Evolutionary conservation across 2,113 vertebrate species (phyloP).

Genomic region (Silurus meridionalis): DNA sequence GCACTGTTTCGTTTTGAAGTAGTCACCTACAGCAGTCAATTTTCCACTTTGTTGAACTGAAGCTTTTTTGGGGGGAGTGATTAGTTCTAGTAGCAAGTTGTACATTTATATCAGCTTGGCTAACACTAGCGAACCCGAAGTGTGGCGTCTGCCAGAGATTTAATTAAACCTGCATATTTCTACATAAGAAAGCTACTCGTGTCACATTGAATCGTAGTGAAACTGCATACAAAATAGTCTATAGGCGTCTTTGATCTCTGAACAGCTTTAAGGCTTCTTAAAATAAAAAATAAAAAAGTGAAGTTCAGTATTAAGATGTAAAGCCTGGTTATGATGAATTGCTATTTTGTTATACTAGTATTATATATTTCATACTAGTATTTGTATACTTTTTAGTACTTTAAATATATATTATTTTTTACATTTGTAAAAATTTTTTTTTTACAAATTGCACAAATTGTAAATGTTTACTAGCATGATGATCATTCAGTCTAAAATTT

Average conservation of each 20-base stretch:
- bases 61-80: conserved; percentile 17
- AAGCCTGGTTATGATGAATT: background rate
- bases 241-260: conserved; percentile 15
- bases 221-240: conserved; percentile 18
- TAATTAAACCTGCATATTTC: conserved; percentile 44
- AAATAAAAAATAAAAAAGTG: background rate
- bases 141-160: conserved; percentile 9
- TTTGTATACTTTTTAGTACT: too few species aligned
- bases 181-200: conserved; percentile 15
- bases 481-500: background rate
- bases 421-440: too few species aligned
- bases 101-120: conserved; percentile 17
- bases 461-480: background rate
- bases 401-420: too few species aligned
- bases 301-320: background rate
- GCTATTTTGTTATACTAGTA: too few species aligned
- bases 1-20: conserved; percentile 8
- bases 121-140: conserved; percentile 5
- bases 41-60: conserved; percentile 38
- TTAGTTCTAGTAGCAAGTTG: conserved; percentile 25
- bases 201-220: background rate
- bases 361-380: too few species aligned
- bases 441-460: too few species aligned
- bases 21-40: conserved; percentile 33
- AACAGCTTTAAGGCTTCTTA: conserved; percentile 1